Base-by-base conservation (phyloP, 1,140 invertebrate species). In the Bicyclus anynana region DNA sequence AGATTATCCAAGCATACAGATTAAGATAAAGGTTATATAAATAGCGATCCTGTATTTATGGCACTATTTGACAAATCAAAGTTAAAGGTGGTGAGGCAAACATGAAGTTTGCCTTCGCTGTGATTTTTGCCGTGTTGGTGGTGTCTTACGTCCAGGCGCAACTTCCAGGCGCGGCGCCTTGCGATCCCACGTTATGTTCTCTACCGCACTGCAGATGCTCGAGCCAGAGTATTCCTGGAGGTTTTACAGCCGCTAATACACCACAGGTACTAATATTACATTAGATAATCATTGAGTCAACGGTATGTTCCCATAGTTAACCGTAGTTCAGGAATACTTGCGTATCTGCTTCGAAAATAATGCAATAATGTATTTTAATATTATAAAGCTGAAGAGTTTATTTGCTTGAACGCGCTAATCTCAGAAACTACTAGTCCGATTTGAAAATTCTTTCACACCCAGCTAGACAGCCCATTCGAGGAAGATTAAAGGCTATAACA, bases 191-290 rank as follows among this genome's bases (percentile, higher is more conserved):
- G 16, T 37, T 27, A 18, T 86, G 83, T 48, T 47, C 65, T 6
- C 58, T 83, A 3, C 90, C 91, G 2, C 56, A 84, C 40, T 92
- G 91, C 60, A 85, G 86, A 58, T 91, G 91, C 65, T 86, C 89
- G 10, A 71, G 70, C 1, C 80, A 70, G 3, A 55, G 72, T 9
- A 87, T 89, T 59, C 90, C 91, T 38, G 80, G 77, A 18, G 74
- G 66, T 12, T 58, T 91, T 48, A 18, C 51, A 47, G n/a, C 71
- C 7, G 68, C 69, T 37, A 72, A 90, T 52, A 84, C 72, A 10
- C n/a, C n/a, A n/a, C n/a, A n/a, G n/a, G n/a, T n/a, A n/a, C n/a
- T n/a, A n/a, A n/a, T n/a, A n/a, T n/a, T n/a, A n/a, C n/a, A n/a
- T n/a, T n/a, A n/a, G n/a, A n/a, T n/a, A n/a, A n/a, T n/a, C n/a